Evolutionary conservation across 2,888 invertebrate species (phyloP).

Genomic region (Fragum fragum): DNA sequence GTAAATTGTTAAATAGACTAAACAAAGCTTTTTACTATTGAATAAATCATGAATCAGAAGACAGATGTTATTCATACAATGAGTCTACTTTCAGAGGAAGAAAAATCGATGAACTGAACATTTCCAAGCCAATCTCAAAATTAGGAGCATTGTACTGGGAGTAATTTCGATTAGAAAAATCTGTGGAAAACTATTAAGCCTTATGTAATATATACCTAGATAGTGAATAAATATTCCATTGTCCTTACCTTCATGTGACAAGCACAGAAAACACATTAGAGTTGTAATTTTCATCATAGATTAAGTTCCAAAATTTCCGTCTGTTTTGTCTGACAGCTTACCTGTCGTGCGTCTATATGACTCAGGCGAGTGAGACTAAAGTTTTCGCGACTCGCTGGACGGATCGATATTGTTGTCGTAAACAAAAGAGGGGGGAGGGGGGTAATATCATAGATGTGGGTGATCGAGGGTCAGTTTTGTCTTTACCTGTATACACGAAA

Average conservation of each 20-base stretch:
- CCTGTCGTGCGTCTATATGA: conserved; percentile 22
- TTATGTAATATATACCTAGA: no score
- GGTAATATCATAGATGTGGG: no score
- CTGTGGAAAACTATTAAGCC: neutral
- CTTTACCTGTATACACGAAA: no score
- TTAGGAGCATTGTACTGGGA: neutral
- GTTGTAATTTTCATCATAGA: neutral
- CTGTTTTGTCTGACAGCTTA: conserved; percentile 35
- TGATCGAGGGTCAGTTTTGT: no score
- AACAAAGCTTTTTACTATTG: neutral
- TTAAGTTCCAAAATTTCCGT: conserved; percentile 3
- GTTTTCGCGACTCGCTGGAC: neutral
- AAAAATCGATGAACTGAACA: conserved; percentile 14
- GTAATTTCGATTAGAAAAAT: neutral
- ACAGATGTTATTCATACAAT: conserved; percentile 23
- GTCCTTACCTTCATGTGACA: conserved; percentile 26
- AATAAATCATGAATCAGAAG: conserved; percentile 7
- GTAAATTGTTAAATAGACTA: no score
- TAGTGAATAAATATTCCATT: neutral
- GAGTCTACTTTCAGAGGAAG: neutral
- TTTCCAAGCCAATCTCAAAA: neutral
- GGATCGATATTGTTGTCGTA: conserved; percentile 13
- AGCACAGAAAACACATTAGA: conserved; percentile 4
- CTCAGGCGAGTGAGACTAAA: neutral
- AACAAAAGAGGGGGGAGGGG: neutral